Evolutionary conservation across 2,888 invertebrate species (phyloP), one percentile per base, ranked within the genome.

Genomic region (Carcina quercana): DNA sequence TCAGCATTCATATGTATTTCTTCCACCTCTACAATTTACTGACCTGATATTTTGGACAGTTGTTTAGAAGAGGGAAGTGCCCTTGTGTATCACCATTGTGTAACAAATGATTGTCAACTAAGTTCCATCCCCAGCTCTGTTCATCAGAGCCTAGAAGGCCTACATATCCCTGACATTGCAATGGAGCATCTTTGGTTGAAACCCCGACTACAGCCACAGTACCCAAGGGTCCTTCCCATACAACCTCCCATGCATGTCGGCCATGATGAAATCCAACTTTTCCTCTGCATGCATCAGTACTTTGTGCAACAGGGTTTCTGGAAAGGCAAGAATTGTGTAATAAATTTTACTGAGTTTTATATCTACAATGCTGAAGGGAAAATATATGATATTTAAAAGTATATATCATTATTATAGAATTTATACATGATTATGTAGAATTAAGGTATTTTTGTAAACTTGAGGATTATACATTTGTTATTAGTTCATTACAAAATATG

Each of bases 121-220:
- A 87, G 87, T 98, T 98, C 98, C 98, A 99, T 8, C 98, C 98
- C 98, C 98, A 99, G 59, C 97, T 97, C 70, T 98, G 94, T 67
- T 96, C 95, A 82, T 98, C 97, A 3, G 95, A 93, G 15, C 98
- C 98, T 42, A 98, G 82, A 37, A 99, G 84, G 5, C 97, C 94
- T 30, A 97, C 93, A 85, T 99, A 99, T 33, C 98, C 98, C 57
- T 93, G 95, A 70, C 95, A 95, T 68, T 98, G 95, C 41, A 98
- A 83, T 21, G 95, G 89, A 6, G 98, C 96, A 63, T 98, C 96
- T 82, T 94, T 95, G 1, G 97, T 97, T 26, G 97, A 94, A 56
- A 97, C 91, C 21, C 96, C 98, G 58, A 99, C 92, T 25, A 98
- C 97, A 25, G 98, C 98, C 13, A 98, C 98, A 2, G 98, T 99